Conservation (phyloP, 1,140 invertebrate genomes). For the Pseudomyrmex cubaensis region DNA sequence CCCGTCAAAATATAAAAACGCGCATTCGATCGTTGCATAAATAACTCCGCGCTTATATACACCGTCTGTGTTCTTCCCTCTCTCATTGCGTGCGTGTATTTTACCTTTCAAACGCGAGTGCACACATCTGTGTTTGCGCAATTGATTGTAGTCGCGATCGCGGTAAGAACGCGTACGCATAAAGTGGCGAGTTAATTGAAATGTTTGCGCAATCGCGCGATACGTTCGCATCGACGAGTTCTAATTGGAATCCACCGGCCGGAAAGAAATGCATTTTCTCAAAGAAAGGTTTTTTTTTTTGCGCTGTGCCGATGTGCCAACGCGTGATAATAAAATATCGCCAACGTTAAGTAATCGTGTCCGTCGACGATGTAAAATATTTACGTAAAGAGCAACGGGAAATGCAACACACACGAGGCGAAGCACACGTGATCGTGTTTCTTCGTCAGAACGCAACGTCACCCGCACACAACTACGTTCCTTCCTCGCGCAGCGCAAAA, state of each 20-base stretch:
- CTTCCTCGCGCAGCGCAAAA: not conserved
- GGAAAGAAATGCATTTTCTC: conserved; percentile 4
- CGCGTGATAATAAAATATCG: not conserved
- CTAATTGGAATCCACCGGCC: not conserved
- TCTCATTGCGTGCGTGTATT: not conserved
- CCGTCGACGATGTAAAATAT: not conserved
- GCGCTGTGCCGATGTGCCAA: not conserved
- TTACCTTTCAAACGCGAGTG: not conserved
- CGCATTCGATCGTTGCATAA: conserved; percentile 48
- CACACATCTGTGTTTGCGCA: conserved; percentile 6
- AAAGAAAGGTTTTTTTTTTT: not conserved
- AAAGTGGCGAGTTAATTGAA: conserved; percentile 34
- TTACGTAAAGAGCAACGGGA: not conserved
- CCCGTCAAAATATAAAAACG: conserved; percentile 48
- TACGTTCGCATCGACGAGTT: not conserved
- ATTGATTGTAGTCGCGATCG: conserved; percentile 47
- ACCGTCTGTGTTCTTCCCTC: conserved; percentile 17
- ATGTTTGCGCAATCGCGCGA: not conserved
- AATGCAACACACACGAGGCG: not conserved
- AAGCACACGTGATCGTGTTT: not conserved
- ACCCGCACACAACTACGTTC: not conserved
- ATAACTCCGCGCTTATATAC: conserved; percentile 23
- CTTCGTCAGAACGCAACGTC: not conserved
- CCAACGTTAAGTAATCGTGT: not conserved
- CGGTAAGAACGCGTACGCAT: conserved; percentile 6